Percentiles rank a stretch among this genome's conserved stretches.
phyloP scores from a whole-genome alignment of 2,113 vertebrate species.

The Procavia capensis region DNA sequence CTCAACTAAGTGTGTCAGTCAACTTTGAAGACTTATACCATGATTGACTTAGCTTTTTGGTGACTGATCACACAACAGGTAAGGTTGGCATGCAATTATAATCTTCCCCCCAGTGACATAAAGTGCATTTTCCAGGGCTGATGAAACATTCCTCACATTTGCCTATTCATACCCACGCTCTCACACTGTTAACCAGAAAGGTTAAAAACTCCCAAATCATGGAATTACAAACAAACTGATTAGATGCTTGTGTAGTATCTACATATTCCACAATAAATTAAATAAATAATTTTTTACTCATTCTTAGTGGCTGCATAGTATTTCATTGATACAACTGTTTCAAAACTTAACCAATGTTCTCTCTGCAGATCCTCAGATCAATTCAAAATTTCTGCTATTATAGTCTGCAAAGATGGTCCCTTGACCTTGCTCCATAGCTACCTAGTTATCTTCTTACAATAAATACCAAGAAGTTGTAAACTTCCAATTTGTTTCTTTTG shows the following conservation, averaged over 20 bases:
- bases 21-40: neutral
- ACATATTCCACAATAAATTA: neutral
- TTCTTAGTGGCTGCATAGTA: neutral
- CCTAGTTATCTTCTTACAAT: neutral
- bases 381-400: neutral
- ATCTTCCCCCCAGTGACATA: neutral
- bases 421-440: neutral
- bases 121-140: neutral
- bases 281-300: neutral
- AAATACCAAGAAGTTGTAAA: neutral
- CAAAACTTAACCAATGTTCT: neutral
- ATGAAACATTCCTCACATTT: neutral
- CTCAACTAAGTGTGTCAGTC: neutral
- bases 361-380: neutral
- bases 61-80: neutral
- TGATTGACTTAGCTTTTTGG: neutral
- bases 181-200: neutral
- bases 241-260: neutral
- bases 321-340: neutral
- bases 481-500: neutral
- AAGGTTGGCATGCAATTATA: neutral
- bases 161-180: neutral
- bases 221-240: neutral
- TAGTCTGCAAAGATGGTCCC: neutral
- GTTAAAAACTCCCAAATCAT: neutral